Percentiles rank a stretch among this genome's conserved stretches.
These are phyloP conservation scores for Glaucopsyche alexis DNA, from an alignment of 2,888 invertebrate genomes.

Conservation along the genomic window DNA sequence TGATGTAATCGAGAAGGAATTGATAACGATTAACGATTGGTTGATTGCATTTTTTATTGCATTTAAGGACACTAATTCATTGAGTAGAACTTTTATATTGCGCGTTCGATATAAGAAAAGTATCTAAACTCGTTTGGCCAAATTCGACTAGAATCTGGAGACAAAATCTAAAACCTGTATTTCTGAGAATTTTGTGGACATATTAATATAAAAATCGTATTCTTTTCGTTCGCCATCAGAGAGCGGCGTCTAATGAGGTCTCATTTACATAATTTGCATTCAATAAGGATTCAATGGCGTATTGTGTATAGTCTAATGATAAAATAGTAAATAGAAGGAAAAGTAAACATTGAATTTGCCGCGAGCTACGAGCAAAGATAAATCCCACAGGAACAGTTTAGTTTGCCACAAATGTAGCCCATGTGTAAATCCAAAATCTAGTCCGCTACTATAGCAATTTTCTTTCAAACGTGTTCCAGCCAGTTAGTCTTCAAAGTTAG, in stretches of 20 bases:
- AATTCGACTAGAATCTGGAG: neutral
- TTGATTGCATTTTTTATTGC: neutral
- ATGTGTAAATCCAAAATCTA: too few species aligned
- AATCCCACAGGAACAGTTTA: too few species aligned
- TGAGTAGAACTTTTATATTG: too few species aligned
- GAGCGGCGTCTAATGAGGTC: neutral
- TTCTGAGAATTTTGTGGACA: neutral
- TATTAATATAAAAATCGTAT: neutral
- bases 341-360: neutral
- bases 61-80: too few species aligned
- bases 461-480: too few species aligned
- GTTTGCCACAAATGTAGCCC: too few species aligned
- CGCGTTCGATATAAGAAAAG: too few species aligned
- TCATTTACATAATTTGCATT: constrained; percentile 14
- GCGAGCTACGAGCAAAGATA: too few species aligned
- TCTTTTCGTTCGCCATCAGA: neutral
- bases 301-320: neutral
- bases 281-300: neutral
- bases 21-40: neutral
- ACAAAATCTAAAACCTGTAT: neutral
- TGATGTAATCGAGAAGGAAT: neutral
- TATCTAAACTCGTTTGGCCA: neutral
- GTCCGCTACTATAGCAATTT: too few species aligned
- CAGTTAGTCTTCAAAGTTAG: too few species aligned
- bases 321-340: neutral